Evolutionary conservation across 2,797 vertebrate species (phyloP), one percentile per base, ranked within the genome.

Genomic region (Rhinophrynus dorsalis): DNA sequence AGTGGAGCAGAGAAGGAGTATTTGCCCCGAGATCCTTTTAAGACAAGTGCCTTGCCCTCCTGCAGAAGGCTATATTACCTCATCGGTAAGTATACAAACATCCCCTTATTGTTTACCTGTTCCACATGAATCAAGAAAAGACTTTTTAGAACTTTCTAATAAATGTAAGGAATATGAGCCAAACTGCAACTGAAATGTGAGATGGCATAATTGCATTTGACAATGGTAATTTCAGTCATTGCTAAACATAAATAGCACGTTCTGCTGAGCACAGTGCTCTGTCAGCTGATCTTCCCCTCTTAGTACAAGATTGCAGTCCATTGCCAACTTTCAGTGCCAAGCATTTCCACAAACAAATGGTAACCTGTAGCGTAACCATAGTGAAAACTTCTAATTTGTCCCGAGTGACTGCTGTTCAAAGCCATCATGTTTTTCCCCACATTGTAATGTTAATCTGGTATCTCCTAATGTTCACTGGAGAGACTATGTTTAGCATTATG

Each of bases 331-430:
- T 15, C 1, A n/a, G 27, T 75, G 60, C 23, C 54, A 56, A 54
- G n/a, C 38, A 8, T 75, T 74, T 56, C 40, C 73, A 44, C 18
- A 17, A n/a, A 64, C 68, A 48, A 61, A 67, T n/a, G 48, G 35
- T 24, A 58, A 7, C 29, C 48, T 67, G 3, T 62, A 48, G 24
- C n/a, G n/a, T 48, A 77, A 44, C 69, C 42, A 3, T 38, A 50
- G 33, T 38, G 35, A 59, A 76, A 66, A 33, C 8, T 63, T 66
- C 27, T n/a, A 42, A 40, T 15, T 45, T 11, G 13, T 56, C 52
- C 44, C 21, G 2, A 3, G 18, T 68, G 59, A 38, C 33, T 71
- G 15, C 23, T 72, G 13, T 12, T 58, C 17, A 54, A 32, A 42
- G 63, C 51, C 21, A 24, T 27, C 27, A 13, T 32, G 42, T 20